A percentile compares a stretch with the other conserved stretches of the same genome.
Evolutionary conservation across 2,888 invertebrate species (phyloP).

Genomic region (Malthinus seriepunctatus): DNA sequence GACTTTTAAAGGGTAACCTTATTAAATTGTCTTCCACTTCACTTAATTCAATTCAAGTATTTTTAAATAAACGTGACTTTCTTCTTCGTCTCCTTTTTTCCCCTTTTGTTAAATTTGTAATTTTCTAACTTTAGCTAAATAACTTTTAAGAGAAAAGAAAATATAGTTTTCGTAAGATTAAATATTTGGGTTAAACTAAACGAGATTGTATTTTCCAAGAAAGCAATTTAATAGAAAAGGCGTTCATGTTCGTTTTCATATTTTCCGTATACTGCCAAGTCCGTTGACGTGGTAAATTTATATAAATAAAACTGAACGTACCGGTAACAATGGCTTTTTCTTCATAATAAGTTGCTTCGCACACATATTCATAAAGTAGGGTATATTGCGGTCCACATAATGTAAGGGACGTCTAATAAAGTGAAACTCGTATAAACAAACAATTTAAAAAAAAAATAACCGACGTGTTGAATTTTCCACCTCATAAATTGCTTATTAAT

Average conservation of each 20-base stretch:
- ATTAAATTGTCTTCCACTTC: too few relatives aligned
- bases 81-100: too few relatives aligned
- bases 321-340: constrained; percentile 3
- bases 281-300: constrained; percentile 12
- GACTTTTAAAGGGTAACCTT: too few relatives aligned
- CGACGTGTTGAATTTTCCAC: constrained; percentile 46
- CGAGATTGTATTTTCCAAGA: not conserved
- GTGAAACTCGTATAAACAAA: constrained; percentile 43
- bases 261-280: constrained; percentile 3
- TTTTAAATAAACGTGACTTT: too few relatives aligned
- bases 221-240: not conserved
- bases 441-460: constrained; percentile 44
- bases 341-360: constrained; percentile 3
- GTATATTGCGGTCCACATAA: constrained; percentile 37
- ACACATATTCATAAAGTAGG: constrained; percentile 28
- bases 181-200: too few relatives aligned
- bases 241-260: not conserved
- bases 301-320: constrained; percentile 1
- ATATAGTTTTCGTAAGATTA: too few relatives aligned
- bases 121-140: too few relatives aligned
- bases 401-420: constrained; percentile 36
- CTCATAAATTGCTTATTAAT: constrained; percentile 49
- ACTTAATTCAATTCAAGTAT: too few relatives aligned
- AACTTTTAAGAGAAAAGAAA: too few relatives aligned
- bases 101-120: too few relatives aligned